phyloP scores from a whole-genome alignment of 2,113 vertebrate genomes.

The Brachyhypopomus occidentalis region DNA sequence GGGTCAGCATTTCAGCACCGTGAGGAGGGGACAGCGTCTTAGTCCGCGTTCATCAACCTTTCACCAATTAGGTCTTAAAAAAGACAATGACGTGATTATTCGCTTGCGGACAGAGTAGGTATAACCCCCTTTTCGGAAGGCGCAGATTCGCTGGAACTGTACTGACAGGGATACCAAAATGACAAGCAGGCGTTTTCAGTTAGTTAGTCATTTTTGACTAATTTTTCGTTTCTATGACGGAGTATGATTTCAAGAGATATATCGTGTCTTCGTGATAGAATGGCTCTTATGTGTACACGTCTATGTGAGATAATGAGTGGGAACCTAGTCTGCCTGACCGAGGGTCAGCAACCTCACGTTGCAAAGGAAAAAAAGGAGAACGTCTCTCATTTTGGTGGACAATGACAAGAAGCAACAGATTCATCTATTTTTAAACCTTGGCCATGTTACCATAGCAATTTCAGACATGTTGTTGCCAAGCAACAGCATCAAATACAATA shows the following conservation, averaged over 20 bases:
- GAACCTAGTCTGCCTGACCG: neutral
- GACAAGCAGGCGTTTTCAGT: neutral
- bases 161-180: neutral
- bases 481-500: conserved; percentile 81
- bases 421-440: conserved; percentile 75
- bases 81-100: conserved; percentile 19
- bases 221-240: neutral
- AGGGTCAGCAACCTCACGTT: conserved; percentile 31
- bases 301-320: conserved; percentile 3
- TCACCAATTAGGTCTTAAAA: neutral
- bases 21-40: neutral
- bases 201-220: neutral
- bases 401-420: conserved; percentile 67
- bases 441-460: conserved; percentile 80
- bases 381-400: conserved; percentile 53
- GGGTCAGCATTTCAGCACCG: neutral
- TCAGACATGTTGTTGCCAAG: conserved; percentile 81
- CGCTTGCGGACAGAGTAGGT: neutral
- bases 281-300: conserved; percentile 17
- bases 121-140: neutral
- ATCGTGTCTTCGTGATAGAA: conserved; percentile 18
- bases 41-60: neutral
- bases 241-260: neutral
- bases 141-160: neutral
- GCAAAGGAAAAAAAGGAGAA: conserved; percentile 29